Base-by-base conservation (phyloP, 2,888 invertebrate genomes). In the Oxytorus armatus region DNA sequence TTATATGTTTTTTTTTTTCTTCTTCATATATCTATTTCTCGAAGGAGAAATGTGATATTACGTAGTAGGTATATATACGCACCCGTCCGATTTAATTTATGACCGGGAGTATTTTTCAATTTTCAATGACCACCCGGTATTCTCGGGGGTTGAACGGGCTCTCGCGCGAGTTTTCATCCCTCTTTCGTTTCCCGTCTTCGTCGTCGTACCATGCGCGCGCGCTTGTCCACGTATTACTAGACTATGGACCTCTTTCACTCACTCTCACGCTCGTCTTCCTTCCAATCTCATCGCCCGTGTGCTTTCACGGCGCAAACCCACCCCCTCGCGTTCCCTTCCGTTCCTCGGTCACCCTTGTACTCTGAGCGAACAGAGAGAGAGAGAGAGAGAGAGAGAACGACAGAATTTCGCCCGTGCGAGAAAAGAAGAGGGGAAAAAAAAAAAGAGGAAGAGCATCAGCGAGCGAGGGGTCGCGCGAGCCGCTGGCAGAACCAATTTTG, bases 401-500 rank as follows among this genome's bases (percentile, higher is more conserved):
- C 44, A 14, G 59, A 11, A 42, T 29, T 63, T n/a, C 53, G 76
- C 39, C 53, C 51, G 44, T 55, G 77, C 44, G 77, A 51, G 63
- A 78, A 51, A 51, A 33, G 36, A 18, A 29, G 29, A 21, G 39
- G 21, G 70, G 25, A 44, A 63, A 55, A 55, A 63, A 61, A 47
- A 42, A 29, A 47, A 51, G 72, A 74, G 44, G 39, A 55, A 29
- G 16, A 65, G 65, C n/a, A 25, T 25, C 4, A 11, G 49, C 16
- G 11, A 29, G 51, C 11, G 51, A 16, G 25, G 8, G 39, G 33
- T 25, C 29, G 29, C 44, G 73, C 76, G 79, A 76, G 79, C 73
- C 85, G 77, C 77, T 83, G 85, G 84, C 83, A 85, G 85, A 88
- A 85, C 85, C 86, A 87, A 88, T 90, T 90, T 90, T 87, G 88